Conservation (phyloP, 2,113 vertebrate species). For the Tursiops truncatus region DNA sequence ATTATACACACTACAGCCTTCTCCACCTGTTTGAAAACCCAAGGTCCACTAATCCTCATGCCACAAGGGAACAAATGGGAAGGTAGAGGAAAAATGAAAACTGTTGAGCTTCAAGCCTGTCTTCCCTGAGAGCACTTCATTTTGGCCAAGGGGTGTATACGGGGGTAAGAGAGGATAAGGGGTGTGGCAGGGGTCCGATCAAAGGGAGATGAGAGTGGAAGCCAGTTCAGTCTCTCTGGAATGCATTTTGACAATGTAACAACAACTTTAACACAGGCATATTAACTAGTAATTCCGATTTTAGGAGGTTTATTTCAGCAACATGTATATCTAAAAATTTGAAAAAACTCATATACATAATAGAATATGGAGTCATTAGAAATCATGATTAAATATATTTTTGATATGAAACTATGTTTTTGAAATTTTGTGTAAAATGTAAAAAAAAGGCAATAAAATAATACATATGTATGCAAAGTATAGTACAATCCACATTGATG, state of each 20-base stretch:
- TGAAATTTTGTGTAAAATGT: neutral
- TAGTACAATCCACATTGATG: neutral
- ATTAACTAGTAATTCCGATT: neutral
- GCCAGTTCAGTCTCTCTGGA: neutral
- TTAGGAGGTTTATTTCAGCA: neutral
- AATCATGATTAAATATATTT: neutral
- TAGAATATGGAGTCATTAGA: neutral
- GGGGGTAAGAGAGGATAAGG: neutral
- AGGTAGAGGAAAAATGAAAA: conserved; percentile 44
- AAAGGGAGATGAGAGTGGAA: neutral
- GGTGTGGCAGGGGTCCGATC: neutral
- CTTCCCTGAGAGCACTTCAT: conserved; percentile 2
- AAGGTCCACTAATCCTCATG: conserved; percentile 69
- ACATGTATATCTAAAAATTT: neutral
- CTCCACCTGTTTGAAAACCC: conserved; percentile 72
- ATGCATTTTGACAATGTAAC: neutral
- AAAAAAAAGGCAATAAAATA: neutral
- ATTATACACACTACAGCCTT: conserved; percentile 73
- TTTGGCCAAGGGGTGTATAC: neutral
- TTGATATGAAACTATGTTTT: neutral
- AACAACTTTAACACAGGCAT: neutral
- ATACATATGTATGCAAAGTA: neutral
- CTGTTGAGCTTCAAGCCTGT: neutral
- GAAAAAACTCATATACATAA: neutral
- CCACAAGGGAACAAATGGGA: conserved; percentile 39